Percentiles rank a stretch among this genome's conserved stretches.
Conservation (phyloP, 2,113 vertebrate genomes). For the Daboia siamensis region DNA sequence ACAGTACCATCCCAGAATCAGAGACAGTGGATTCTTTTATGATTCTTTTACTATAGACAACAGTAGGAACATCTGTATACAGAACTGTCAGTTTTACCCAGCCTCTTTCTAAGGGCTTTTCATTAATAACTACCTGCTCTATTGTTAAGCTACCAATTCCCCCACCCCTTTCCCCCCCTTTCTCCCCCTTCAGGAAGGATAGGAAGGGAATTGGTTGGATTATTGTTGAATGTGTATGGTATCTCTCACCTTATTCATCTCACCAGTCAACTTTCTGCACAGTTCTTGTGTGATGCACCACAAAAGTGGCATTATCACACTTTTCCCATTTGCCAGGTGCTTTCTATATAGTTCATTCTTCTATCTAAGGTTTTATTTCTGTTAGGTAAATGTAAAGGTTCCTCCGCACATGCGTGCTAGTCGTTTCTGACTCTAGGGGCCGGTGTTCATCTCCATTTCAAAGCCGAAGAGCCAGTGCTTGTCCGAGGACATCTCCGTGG, state of each 20-base stretch:
- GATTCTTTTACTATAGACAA: background rate
- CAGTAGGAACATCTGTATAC: background rate
- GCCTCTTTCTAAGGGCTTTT: background rate
- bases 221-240: background rate
- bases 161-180: background rate
- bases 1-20: background rate
- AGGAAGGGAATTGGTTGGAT: background rate
- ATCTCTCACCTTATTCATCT: background rate
- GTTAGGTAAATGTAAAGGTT: background rate
- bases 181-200: background rate
- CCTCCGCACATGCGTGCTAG: too few species aligned
- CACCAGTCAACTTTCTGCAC: background rate
- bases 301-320: background rate
- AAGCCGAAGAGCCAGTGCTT: too few species aligned
- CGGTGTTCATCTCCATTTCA: too few species aligned
- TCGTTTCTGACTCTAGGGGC: too few species aligned
- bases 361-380: background rate
- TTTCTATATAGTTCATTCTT: background rate
- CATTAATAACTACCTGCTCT: background rate
- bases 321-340: background rate
- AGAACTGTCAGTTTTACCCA: background rate
- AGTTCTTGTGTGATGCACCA: background rate
- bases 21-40: background rate
- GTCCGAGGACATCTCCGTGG: too few species aligned
- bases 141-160: background rate